Evolutionary conservation across 2,888 invertebrate genomes (phyloP).

Genomic region (Drosophila demipolita): DNA sequence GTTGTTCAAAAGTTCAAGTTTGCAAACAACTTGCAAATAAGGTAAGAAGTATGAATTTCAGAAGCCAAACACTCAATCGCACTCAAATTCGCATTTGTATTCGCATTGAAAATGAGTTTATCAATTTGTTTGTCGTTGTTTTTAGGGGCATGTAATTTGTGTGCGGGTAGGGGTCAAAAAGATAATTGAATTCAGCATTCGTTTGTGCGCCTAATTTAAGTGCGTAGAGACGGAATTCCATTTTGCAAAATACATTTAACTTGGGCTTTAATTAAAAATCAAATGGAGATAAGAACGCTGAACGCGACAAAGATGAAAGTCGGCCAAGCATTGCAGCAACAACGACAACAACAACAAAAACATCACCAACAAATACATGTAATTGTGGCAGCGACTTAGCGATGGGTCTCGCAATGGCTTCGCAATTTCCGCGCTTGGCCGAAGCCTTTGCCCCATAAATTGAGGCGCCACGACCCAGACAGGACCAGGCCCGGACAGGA

Average conservation of each 20-base stretch:
- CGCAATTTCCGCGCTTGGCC: conserved; percentile 68
- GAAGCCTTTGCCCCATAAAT: conserved; percentile 69
- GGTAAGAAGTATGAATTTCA: background rate
- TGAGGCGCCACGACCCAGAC: conserved; percentile 57
- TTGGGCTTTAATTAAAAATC: conserved; percentile 73
- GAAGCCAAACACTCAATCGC: background rate
- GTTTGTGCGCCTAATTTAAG: conserved; percentile 62
- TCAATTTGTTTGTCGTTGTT: conserved; percentile 52
- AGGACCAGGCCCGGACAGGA: conserved; percentile 48
- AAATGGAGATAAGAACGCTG: conserved; percentile 70
- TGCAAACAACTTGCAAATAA: conserved; percentile 44
- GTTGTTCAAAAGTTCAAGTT: conserved; percentile 60
- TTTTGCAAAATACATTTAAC: conserved; percentile 64
- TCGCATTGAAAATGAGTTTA: conserved; percentile 61
- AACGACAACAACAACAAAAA: conserved; percentile 14
- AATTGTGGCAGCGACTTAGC: conserved; percentile 57
- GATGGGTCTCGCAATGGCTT: conserved; percentile 44
- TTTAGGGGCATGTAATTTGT: conserved; percentile 53
- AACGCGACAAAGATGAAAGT: conserved; percentile 58
- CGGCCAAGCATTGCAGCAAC: conserved; percentile 12
- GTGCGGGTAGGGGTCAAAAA: conserved; percentile 16
- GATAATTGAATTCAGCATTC: conserved; percentile 69
- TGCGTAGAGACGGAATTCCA: conserved; percentile 65
- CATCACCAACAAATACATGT: conserved; percentile 8
- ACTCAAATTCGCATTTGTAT: conserved; percentile 5